Evolutionary conservation across 2,797 vertebrate species (phyloP), one percentile per base, ranked within the genome.

Genomic region (Megaceryle alcyon): DNA sequence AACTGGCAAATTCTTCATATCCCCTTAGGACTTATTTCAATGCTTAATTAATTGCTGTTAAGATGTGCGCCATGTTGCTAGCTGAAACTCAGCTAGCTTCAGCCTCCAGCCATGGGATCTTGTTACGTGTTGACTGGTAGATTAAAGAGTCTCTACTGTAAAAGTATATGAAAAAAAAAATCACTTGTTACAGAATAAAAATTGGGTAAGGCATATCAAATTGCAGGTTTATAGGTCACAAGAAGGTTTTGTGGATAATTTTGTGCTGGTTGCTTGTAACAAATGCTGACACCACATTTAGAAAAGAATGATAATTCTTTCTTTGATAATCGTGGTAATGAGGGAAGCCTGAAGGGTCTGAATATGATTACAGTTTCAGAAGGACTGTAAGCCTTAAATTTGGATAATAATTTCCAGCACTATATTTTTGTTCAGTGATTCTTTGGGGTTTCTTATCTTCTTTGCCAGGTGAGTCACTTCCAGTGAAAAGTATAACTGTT

Each of bases 381-480:
- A 66, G 29, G 35, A 90, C 56, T 64, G 22, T 61, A 88, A 73
- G 28, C 14, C 56, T 86, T 84, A 79, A 68, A 92, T 80, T 31
- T 16, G 6, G 64, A 86, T 48, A 20, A 56, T 25, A 46, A 29
- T 76, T 95, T 94, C 85, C 80, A 92, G 64, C 37, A 19, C 21
- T 68, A 0, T 68, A 26, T 78, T 88, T 94, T 91, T 86, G 41
- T 88, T 86, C 66, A 84, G 54, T 6, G 3, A 19, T 84, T 79
- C 72, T 82, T 92, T 37, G 66, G 91, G 26, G 8, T 94, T 94
- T 79, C 89, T 96, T 96, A 94, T 92, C 92, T 80, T 79, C 80
- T 75, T 80, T 92, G 80, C 92, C 92, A 94, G 90, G 96, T 91
- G 91, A 96, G 81, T 94, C 90, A 95, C 53, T 94, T 96, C 89